Base-by-base conservation (phyloP, 2,113 vertebrate species). In the Dryoscopus gambensis region DNA sequence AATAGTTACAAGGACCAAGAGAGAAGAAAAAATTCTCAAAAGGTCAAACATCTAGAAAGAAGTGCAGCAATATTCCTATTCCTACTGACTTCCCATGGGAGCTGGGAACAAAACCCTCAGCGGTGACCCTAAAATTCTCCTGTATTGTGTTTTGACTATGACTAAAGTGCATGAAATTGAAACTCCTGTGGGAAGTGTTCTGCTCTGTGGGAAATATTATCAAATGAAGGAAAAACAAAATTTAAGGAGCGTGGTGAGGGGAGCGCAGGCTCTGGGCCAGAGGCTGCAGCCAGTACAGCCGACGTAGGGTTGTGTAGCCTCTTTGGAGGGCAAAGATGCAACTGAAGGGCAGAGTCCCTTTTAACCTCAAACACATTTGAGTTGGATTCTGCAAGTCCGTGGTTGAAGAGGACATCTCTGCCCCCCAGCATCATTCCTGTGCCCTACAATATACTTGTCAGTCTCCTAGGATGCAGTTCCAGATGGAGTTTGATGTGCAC, bases 291-390 rank as follows among this genome's bases (percentile, higher is more conserved):
- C 13, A 14, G 5, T 5, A 18, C 39, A 77, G 15, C 10, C 28
- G 18, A 53, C 5, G 7, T 0, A 49, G 9, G 20, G 27, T 7
- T 44, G 24, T 14, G 8, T 2, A 24, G 11, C 49, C 7, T 19
- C 33, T 59, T 53, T 57, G 31, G 17, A 75, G 13, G n/a, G 23
- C 15, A 82, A 75, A 30, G 21, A 25, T 33, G 15, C 2, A 25
- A 6, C 13, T 20, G 31, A 71, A 64, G 5, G 10, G 13, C 15
- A 70, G 24, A 25, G 5, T 33, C 5, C 3, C 28, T 50, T 59
- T 47, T 42, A 55, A 63, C 10, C 6, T 1, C 0, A 20, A 70
- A 10, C 1, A 13, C 2, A 13, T 67, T 55, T 50, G 18, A 2
- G 5, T 11, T 81, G 30, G 13, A 50, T 73, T 92, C 53, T 80